Conservation (phyloP, 2,113 vertebrate species). For the Crotalus tigris region DNA sequence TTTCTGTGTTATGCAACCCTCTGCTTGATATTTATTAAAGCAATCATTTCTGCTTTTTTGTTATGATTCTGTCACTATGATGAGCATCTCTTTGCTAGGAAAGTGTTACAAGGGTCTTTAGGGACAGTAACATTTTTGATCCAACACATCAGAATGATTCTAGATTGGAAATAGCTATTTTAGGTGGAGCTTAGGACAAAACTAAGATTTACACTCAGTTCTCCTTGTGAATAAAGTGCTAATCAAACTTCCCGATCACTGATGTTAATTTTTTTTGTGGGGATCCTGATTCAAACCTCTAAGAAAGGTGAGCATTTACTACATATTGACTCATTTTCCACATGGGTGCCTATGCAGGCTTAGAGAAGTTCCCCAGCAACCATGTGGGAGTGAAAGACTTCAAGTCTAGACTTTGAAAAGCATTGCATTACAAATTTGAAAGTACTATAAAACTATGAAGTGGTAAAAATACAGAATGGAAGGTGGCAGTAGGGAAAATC, state of each 20-base stretch:
- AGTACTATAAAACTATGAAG: background rate
- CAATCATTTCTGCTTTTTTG: background rate
- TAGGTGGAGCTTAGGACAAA: background rate
- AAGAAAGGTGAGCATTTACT: background rate
- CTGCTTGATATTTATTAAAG: slow-evolving; percentile 6
- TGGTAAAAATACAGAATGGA: slow-evolving; percentile 34
- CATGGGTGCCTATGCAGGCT: background rate
- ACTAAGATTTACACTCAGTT: background rate
- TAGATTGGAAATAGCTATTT: background rate
- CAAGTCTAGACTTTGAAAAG: background rate
- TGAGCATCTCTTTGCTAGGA: background rate
- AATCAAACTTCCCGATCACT: background rate
- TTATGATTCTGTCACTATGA: background rate
- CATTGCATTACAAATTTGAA: background rate
- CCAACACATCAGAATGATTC: background rate
- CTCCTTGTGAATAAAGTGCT: background rate
- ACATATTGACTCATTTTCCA: background rate
- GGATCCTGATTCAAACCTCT: background rate
- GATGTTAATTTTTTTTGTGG: background rate
- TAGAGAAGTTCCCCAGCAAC: background rate
- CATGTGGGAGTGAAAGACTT: background rate
- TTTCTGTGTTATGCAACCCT: background rate
- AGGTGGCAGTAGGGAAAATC: slow-evolving; percentile 31
- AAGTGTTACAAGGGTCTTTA: background rate
- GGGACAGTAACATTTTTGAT: background rate